Evolutionary conservation across 2,888 invertebrate species (phyloP).

Genomic region (Lottia gigantea): DNA sequence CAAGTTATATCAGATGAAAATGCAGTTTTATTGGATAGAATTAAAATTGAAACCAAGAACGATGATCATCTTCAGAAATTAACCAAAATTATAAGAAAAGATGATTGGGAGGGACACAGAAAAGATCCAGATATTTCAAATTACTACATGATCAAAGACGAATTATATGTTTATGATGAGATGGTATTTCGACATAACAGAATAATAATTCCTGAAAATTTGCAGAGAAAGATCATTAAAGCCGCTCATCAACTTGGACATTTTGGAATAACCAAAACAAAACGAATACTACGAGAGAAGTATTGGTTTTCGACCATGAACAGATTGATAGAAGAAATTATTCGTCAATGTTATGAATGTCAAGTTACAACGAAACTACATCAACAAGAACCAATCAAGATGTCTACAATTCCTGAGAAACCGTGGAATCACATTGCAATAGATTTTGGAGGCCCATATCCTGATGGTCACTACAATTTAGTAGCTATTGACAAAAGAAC

Average conservation of each 20-base stretch:
- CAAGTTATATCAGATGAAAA: constrained; percentile 12
- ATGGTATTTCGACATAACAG: constrained; percentile 17
- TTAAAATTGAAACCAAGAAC: constrained; percentile 19
- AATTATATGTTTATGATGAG: constrained; percentile 12
- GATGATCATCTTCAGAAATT: constrained; percentile 14
- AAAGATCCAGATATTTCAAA: constrained; percentile 11
- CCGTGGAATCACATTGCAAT: background rate
- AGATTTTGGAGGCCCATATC: background rate
- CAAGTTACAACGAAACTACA: background rate
- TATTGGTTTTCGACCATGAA: constrained; percentile 19
- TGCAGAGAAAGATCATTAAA: constrained; percentile 18
- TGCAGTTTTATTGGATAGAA: constrained; percentile 17
- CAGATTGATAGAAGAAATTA: constrained; percentile 7
- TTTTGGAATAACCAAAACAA: constrained; percentile 17
- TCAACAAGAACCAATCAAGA: background rate
- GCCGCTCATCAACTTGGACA: constrained; percentile 20
- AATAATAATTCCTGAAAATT: constrained; percentile 17
- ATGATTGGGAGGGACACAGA: constrained; percentile 15
- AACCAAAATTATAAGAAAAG: constrained; percentile 2
- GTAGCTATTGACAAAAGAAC: no score
- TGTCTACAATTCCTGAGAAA: background rate
- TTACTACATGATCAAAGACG: constrained; percentile 15
- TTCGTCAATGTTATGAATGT: constrained; percentile 16
- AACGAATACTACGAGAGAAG: constrained; percentile 13
- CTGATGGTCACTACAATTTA: background rate